phyloP scores from a whole-genome alignment of 2,888 invertebrate genomes.

The Tillus elongatus region DNA sequence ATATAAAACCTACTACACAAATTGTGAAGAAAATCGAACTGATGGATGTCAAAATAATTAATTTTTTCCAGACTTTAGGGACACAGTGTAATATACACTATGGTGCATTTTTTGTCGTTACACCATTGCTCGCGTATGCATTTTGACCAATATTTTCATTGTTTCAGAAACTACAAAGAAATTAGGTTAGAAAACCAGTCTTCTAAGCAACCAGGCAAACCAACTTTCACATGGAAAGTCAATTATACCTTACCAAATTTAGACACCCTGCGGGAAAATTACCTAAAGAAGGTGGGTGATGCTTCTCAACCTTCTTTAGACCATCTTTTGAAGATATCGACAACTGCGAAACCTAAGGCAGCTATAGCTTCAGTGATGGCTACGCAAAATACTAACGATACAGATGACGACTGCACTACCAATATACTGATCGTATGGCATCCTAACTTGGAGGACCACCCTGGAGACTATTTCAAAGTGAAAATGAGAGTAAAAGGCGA shows the following conservation, averaged over 20 bases:
- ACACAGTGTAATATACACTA: no score
- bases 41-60: no score
- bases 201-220: background rate
- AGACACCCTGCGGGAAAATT: background rate
- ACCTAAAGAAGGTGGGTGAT: background rate
- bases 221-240: slow-evolving; percentile 8
- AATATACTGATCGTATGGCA: background rate
- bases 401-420: background rate
- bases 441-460: background rate
- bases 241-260: background rate
- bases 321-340: background rate
- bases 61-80: no score
- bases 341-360: background rate
- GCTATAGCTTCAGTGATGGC: no score
- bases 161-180: background rate
- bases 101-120: no score
- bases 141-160: background rate
- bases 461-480: background rate
- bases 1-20: no score
- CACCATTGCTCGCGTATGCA: no score
- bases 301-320: background rate
- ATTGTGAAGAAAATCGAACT: no score
- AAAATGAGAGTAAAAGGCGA: background rate
- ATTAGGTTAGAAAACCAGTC: slow-evolving; percentile 1
- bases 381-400: background rate